Evolutionary conservation across 2,797 vertebrate genomes (phyloP).

Genomic region (Clarias laeviceps): DNA sequence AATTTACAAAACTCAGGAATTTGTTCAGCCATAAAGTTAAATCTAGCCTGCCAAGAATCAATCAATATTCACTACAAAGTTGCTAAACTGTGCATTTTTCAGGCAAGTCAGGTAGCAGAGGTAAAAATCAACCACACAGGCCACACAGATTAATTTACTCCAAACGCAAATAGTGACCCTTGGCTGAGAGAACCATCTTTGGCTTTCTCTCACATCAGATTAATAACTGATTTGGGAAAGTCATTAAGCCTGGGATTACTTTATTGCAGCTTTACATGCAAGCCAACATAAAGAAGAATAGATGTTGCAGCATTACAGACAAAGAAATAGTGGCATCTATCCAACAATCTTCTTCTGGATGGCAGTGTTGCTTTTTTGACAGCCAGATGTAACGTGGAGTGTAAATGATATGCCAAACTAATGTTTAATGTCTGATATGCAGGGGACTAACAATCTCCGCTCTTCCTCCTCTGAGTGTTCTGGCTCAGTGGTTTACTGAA

Average conservation of each 20-base stretch:
- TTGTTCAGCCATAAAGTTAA: constrained; percentile 11
- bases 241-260: constrained; percentile 26
- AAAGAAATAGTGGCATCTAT: constrained; percentile 29
- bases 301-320: constrained; percentile 3
- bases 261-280: constrained; percentile 18
- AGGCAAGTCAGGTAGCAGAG: constrained; percentile 27
- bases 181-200: constrained; percentile 11
- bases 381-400: constrained; percentile 38
- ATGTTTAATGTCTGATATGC: constrained; percentile 46
- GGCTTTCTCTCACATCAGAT: constrained; percentile 9
- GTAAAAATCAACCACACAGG: constrained; percentile 17
- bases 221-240: constrained; percentile 19
- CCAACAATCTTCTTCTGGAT: constrained; percentile 26
- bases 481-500: constrained; percentile 46
- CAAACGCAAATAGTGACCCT: constrained; percentile 25
- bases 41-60: constrained; percentile 33
- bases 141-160: constrained; percentile 39
- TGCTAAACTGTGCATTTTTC: constrained; percentile 40
- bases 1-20: constrained; percentile 7
- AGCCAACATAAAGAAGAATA: constrained; percentile 17
- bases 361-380: constrained; percentile 34
- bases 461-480: constrained; percentile 56
- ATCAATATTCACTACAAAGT: constrained; percentile 47
- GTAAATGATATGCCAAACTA: constrained; percentile 58
- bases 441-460: constrained; percentile 26